A percentile compares a stretch with the other conserved stretches of the same genome.
Evolutionary conservation across 2,113 vertebrate genomes (phyloP).

Genomic region (Balaeniceps rex): DNA sequence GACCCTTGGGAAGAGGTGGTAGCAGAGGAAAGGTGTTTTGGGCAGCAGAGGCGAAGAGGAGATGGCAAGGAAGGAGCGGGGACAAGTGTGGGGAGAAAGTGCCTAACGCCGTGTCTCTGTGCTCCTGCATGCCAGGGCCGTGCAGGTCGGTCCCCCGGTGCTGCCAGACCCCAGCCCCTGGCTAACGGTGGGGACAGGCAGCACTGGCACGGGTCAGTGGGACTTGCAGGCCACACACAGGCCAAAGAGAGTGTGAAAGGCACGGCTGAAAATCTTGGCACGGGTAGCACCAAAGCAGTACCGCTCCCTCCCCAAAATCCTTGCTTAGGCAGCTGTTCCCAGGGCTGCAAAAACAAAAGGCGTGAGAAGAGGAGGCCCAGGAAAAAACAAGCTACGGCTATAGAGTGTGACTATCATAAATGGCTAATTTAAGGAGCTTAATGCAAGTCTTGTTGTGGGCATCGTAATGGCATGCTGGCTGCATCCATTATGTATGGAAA

Average conservation of each 20-base stretch:
- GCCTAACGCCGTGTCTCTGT: accelerated
- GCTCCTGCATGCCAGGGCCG: accelerated
- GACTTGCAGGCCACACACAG: accelerated
- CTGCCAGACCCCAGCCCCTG: too few relatives aligned
- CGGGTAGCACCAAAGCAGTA: not conserved
- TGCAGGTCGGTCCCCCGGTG: accelerated
- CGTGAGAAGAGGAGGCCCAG: not conserved
- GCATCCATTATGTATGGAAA: not conserved
- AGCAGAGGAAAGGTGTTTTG: not conserved
- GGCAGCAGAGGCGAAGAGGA: not conserved
- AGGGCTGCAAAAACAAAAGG: not conserved
- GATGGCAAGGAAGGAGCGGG: accelerated
- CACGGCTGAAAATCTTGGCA: not conserved
- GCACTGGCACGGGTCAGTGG: not conserved
- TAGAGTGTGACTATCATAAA: not conserved
- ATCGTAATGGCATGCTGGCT: not conserved
- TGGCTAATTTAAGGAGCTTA: not conserved
- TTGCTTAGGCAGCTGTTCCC: not conserved
- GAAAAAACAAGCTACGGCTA: not conserved
- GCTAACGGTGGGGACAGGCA: accelerated
- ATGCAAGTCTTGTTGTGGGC: not conserved
- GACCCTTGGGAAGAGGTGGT: not conserved
- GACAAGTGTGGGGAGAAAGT: not conserved
- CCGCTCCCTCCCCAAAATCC: not conserved
- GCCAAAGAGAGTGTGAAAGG: not conserved